Percentiles rank a stretch among this genome's conserved stretches.
Conservation (phyloP, 2,888 invertebrate species). For the Spodoptera exigua region DNA sequence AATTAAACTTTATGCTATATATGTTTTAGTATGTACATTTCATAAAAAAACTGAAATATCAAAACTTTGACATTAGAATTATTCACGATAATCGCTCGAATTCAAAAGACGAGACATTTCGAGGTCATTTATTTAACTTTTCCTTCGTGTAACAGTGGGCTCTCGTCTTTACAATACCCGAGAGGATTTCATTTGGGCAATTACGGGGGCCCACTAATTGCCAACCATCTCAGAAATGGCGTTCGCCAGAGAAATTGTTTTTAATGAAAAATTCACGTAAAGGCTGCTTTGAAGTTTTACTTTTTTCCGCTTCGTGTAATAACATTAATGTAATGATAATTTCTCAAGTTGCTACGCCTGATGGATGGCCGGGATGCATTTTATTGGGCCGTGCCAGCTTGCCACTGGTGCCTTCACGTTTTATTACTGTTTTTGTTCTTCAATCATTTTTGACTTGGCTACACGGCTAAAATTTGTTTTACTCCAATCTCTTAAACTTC, state of each 20-base stretch:
- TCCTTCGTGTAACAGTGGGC: slow-evolving; percentile 57
- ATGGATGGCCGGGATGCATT: slow-evolving; percentile 56
- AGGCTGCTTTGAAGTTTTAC: slow-evolving; percentile 60
- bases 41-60: slow-evolving; percentile 47
- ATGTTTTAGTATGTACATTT: slow-evolving; percentile 10
- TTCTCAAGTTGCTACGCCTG: slow-evolving; percentile 40
- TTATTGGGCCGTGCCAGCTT: slow-evolving; percentile 51
- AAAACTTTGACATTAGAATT: slow-evolving; percentile 53
- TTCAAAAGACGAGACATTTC: slow-evolving; percentile 62
- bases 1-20: slow-evolving; percentile 7
- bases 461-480: not conserved
- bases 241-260: slow-evolving; percentile 73
- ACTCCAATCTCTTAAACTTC: not conserved
- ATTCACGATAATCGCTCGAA: slow-evolving; percentile 62
- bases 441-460: slow-evolving; percentile 22
- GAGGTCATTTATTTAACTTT: slow-evolving; percentile 68
- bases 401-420: slow-evolving; percentile 25
- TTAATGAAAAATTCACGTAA: slow-evolving; percentile 76
- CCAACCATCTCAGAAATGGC: slow-evolving; percentile 73
- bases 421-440: slow-evolving; percentile 43
- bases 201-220: slow-evolving; percentile 74
- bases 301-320: slow-evolving; percentile 57
- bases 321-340: slow-evolving; percentile 60
- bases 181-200: slow-evolving; percentile 73
- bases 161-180: slow-evolving; percentile 62